Evolutionary conservation across 1,140 invertebrate genomes (phyloP), one percentile per base, ranked within the genome.

Genomic region (Bombus cullumanus): DNA sequence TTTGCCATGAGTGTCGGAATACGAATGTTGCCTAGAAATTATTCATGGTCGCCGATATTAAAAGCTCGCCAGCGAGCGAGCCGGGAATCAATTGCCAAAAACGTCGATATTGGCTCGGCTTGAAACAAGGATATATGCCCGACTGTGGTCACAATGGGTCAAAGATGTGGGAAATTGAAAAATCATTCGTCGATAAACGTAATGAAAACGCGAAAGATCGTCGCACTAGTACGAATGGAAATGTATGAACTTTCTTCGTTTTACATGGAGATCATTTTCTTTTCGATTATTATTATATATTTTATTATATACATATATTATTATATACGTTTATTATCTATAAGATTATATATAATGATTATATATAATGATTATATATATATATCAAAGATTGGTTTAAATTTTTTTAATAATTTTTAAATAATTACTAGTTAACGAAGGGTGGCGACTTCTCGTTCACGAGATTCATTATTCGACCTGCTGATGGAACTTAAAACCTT

Each of bases 111-210:
- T 80, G 84, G 71, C 66, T 81, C 78, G 77, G 78, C 43, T 62
- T 37, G 64, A 69, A 31, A 83, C 68, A 34, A 72, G 43, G n/a
- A 87, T 80, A 66, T 82, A 75, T 43, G 47, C 75, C 57, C 53
- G 82, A 85, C 79, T 81, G 87, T 57, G 75, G 68, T 53, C 68
- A 81, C 81, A 87, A 90, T 81, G 78, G 64, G 64, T 47, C 69
- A 78, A 87, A 87, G 89, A 87, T 72, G 64, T 85, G 81, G 86
- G 79, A 87, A 87, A 90, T 90, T 87, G 88, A 89, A 89, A 89
- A 90, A 88, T 84, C 88, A 37, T 34, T 39, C 59, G 18, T 43
- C 74, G 62, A 59, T 62, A 75, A 69, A 79, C 64, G 43, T n/a
- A 77, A 64, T 41, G 53, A 34, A 57, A 81, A 71, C 47, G 83